These are phyloP conservation scores for Hassar affinis DNA, from an alignment of 2,113 vertebrate species.

Conservation along the genomic window DNA sequence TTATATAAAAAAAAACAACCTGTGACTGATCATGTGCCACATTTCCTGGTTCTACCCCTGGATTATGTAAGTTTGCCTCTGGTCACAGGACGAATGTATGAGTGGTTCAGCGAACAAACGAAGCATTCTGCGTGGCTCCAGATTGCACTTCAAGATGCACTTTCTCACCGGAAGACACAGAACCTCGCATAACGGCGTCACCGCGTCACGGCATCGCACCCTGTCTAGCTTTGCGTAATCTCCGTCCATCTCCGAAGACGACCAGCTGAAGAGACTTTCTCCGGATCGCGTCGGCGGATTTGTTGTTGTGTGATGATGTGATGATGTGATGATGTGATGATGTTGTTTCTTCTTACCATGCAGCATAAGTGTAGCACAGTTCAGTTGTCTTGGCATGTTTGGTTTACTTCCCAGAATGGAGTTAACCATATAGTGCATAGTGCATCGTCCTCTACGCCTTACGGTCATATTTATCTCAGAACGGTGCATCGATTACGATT, in stretches of 20 bases:
- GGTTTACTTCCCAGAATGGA: constrained; percentile 16
- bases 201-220: too few species aligned
- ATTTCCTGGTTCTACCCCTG: constrained; percentile 35
- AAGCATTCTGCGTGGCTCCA: constrained; percentile 47
- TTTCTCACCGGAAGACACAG: constrained; percentile 25
- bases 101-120: constrained; percentile 51
- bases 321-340: not conserved
- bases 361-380: not conserved
- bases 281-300: not conserved
- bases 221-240: not conserved
- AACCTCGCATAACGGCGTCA: too few species aligned
- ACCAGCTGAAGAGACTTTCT: not conserved
- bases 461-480: not conserved
- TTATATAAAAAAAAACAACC: not conserved
- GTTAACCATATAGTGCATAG: too few species aligned
- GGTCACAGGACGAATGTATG: constrained; percentile 32
- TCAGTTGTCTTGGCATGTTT: not conserved
- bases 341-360: not conserved
- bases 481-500: not conserved
- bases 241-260: not conserved
- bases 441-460: not conserved
- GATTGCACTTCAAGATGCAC: constrained; percentile 38
- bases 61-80: too few species aligned
- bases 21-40: constrained; percentile 18
- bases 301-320: not conserved